phyloP scores from a whole-genome alignment of 2,113 vertebrate species.

The Entelurus aequoreus region DNA sequence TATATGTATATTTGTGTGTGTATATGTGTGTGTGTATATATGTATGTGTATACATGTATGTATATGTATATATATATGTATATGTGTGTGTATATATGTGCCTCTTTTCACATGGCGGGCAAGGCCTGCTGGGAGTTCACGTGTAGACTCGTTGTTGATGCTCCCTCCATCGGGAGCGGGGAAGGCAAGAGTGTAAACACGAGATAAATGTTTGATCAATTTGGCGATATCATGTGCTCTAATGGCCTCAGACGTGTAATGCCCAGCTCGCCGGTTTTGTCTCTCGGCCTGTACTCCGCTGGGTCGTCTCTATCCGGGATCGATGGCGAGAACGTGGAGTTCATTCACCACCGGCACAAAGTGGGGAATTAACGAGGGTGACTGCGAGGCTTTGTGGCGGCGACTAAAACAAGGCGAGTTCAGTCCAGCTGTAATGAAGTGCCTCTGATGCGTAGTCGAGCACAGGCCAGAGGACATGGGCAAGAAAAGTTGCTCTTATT shows the following conservation, averaged over 20 bases:
- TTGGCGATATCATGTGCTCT: background rate
- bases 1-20: no score
- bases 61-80: no score
- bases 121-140: slow-evolving; percentile 28
- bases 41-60: no score
- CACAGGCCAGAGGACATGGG: slow-evolving; percentile 13
- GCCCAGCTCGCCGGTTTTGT: background rate
- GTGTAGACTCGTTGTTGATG: slow-evolving; percentile 37
- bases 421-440: slow-evolving; percentile 49
- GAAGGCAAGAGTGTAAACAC: slow-evolving; percentile 9
- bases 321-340: slow-evolving; percentile 16
- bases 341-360: slow-evolving; percentile 10
- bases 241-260: slow-evolving; percentile 4
- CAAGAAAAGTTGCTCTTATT: slow-evolving; percentile 45
- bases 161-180: slow-evolving; percentile 25
- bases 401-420: background rate
- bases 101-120: slow-evolving; percentile 43
- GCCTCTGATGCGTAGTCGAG: slow-evolving; percentile 49
- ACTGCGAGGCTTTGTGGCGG: slow-evolving; percentile 3
- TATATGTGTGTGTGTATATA: no score
- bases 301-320: slow-evolving; percentile 14
- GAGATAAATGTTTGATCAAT: slow-evolving; percentile 23
- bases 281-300: slow-evolving; percentile 6
- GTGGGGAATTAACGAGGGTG: slow-evolving; percentile 9
- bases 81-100: no score